These are phyloP conservation scores for Colinus virginianus DNA, from an alignment of 2,113 vertebrate species.

Conservation along the genomic window DNA sequence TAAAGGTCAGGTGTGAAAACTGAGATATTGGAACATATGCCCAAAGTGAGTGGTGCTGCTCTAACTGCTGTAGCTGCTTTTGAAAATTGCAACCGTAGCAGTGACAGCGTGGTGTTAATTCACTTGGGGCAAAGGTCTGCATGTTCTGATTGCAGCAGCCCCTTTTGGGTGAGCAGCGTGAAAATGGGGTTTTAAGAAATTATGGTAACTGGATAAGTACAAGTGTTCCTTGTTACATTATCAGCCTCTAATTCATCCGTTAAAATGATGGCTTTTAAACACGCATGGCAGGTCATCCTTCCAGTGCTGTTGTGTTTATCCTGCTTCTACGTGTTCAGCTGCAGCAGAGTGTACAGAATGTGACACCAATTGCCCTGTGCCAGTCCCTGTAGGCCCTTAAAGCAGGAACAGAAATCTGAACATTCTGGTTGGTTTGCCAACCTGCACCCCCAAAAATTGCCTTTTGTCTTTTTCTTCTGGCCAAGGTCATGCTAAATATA, in stretches of 20 bases:
- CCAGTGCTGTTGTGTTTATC: background rate
- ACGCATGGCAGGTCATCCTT: background rate
- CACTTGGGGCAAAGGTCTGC: background rate
- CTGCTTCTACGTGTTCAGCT: fast-evolving
- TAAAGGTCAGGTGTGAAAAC: background rate
- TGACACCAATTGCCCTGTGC: background rate
- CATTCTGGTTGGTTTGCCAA: background rate
- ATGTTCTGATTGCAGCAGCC: background rate
- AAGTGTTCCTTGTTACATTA: background rate
- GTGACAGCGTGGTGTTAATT: background rate
- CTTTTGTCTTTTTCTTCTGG: background rate
- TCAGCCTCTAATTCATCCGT: background rate
- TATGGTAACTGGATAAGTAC: background rate
- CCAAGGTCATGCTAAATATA: background rate
- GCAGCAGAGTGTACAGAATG: background rate
- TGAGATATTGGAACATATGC: background rate
- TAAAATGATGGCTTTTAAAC: background rate
- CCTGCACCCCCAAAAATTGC: too few relatives aligned
- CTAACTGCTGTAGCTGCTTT: background rate
- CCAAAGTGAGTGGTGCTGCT: background rate
- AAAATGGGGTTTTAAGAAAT: background rate
- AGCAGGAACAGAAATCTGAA: background rate
- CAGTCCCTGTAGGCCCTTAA: background rate
- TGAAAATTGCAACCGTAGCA: background rate
- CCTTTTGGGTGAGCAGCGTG: background rate